Evolutionary conservation across 64 coral and sea anemone genomes (phyloP).

Genomic region (Porites lutea): DNA sequence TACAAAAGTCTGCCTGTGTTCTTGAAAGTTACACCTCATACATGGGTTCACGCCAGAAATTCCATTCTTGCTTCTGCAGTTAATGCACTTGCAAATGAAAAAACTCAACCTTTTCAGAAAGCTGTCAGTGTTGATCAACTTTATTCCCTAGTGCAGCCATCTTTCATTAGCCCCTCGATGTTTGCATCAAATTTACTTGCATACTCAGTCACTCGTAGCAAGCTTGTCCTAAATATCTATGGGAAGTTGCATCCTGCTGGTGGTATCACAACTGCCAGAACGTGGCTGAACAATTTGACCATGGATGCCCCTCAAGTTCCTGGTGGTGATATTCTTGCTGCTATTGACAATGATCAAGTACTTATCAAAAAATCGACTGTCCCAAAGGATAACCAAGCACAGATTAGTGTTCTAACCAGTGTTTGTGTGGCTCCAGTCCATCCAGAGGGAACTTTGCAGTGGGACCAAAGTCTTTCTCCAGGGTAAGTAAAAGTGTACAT

Average conservation of each 20-base stretch:
- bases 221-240: conserved; percentile 9
- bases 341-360: conserved; percentile 61
- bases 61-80: conserved; percentile 14
- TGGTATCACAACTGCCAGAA: neutral
- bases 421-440: neutral
- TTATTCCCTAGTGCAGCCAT: conserved; percentile 46
- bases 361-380: conserved; percentile 62
- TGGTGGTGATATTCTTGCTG: conserved; percentile 40
- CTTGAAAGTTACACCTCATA: conserved; percentile 19
- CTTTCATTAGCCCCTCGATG: conserved; percentile 37
- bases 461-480: neutral
- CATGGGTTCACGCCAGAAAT: conserved; percentile 38
- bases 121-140: conserved; percentile 35
- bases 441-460: neutral
- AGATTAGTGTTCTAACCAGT: conserved; percentile 45
- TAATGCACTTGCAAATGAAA: conserved; percentile 7
- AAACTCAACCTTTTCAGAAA: conserved; percentile 21
- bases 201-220: conserved; percentile 55
- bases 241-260: conserved; percentile 24
- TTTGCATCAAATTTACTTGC: conserved; percentile 53
- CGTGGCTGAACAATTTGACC: conserved; percentile 38
- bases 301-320: conserved; percentile 30
- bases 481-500: conserved; percentile 28
- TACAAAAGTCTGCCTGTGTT: conserved; percentile 31
- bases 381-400: conserved; percentile 54